A percentile compares a stretch with the other conserved stretches of the same genome.
Conservation (phyloP, 2,113 vertebrate genomes). For the Odontesthes bonariensis region DNA sequence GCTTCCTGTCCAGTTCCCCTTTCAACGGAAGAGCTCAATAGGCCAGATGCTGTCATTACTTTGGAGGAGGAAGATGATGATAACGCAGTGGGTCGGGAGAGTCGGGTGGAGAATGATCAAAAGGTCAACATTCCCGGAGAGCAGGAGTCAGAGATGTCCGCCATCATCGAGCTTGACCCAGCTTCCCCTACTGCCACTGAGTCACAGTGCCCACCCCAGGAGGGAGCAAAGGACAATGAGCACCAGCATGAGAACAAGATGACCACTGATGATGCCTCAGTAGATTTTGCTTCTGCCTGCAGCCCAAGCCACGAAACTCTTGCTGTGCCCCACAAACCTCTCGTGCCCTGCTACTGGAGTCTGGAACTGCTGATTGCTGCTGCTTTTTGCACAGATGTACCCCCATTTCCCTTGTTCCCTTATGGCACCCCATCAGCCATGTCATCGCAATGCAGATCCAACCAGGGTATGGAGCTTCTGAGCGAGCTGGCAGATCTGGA, state of each 20-base stretch:
- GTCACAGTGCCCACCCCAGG: slow-evolving; percentile 12
- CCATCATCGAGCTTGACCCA: slow-evolving; percentile 66
- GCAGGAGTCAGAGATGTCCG: slow-evolving; percentile 38
- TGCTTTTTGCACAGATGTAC: slow-evolving; percentile 87
- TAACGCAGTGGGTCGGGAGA: slow-evolving; percentile 50
- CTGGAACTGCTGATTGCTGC: slow-evolving; percentile 93
- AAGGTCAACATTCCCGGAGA: slow-evolving; percentile 69
- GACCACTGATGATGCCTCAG: slow-evolving; percentile 40
- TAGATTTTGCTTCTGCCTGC: slow-evolving; percentile 45
- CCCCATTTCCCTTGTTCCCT: slow-evolving; percentile 73
- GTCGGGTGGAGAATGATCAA: slow-evolving; percentile 56
- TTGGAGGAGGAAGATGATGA: slow-evolving; percentile 73
- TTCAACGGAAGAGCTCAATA: slow-evolving; percentile 61
- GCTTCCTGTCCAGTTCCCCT: slow-evolving; percentile 66
- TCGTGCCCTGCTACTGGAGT: slow-evolving; percentile 84
- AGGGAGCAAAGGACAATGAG: slow-evolving; percentile 37
- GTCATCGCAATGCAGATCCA: slow-evolving; percentile 79
- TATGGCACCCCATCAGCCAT: slow-evolving; percentile 55
- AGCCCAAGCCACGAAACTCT: slow-evolving; percentile 32
- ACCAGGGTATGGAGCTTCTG: slow-evolving; percentile 92
- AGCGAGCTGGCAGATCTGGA: slow-evolving; percentile 95
- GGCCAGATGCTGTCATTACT: slow-evolving; percentile 69
- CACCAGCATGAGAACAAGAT: slow-evolving; percentile 41
- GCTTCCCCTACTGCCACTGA: slow-evolving; percentile 44
- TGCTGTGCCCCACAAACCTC: slow-evolving; percentile 55